Evolutionary conservation across 1,140 invertebrate species (phyloP), one percentile per base, ranked within the genome.

Genomic region (Antheraea pernyi): DNA sequence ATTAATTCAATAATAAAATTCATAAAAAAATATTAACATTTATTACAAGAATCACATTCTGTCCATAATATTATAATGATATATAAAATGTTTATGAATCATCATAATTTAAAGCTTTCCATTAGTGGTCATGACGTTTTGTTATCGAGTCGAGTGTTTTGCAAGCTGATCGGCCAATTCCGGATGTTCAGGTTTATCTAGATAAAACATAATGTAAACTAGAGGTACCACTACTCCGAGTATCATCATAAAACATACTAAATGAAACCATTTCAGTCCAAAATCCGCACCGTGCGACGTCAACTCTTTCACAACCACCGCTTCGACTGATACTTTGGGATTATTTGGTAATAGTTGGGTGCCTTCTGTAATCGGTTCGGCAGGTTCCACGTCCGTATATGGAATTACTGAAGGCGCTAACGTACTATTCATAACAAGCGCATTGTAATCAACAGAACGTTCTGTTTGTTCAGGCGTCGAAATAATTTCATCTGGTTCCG

Each of bases 211-310:
- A 37, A 95, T 90, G 91, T 94, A 95, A 63, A 95, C 91, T 62
- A 95, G 78, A 63, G 95, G 95, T 80, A 94, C 91, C 39, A 94
- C 90, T 84, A 95, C 90, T 76, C 94, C 94, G 37, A 95, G 81
- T 60, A 94, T 86, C 62, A 95, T 90, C 76, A 95, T 93, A 79
- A 91, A 94, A 68, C 94, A 85, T 63, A 95, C 81, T 73, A 95
- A 89, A 79, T 94, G 94, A 79, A 94, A 93, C 94, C 94, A 95
- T 39, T 95, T 95, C 73, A 95, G 92, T 76, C 95, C 95, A 81
- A 94, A 94, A 84, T 95, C 95, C 11, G 60, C 60, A 61, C 60
- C 60, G 16, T 61, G 60, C n/a, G 60, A 61, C 30, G 59, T 60
- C 62, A 93, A 76, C 68, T 93, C 85, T 63, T 92, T 92, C 8